A percentile compares a stretch with the other conserved stretches of the same genome.
These are phyloP conservation scores for Hyppa rectilinea DNA, from an alignment of 2,888 invertebrate species.

Conservation along the genomic window DNA sequence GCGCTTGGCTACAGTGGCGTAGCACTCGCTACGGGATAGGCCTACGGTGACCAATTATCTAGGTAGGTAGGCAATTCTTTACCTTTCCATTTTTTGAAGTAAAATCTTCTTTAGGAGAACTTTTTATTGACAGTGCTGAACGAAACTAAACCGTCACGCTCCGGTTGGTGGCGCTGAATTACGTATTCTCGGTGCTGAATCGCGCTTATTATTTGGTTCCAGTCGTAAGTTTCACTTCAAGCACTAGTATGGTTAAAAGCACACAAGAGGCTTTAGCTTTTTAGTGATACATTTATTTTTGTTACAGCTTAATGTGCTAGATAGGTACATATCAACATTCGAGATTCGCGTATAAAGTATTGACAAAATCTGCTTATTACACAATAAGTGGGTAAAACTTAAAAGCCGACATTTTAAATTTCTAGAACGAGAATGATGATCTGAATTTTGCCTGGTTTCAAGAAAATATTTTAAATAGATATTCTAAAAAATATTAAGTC, in stretches of 20 bases:
- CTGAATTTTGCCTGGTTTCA: neutral
- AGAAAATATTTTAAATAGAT: too few relatives aligned
- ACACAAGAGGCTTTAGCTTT: too few relatives aligned
- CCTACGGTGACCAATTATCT: constrained; percentile 12
- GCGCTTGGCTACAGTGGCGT: constrained; percentile 34
- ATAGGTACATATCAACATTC: neutral
- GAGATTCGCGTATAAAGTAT: neutral
- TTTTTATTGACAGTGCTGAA: too few relatives aligned
- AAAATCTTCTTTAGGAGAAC: too few relatives aligned
- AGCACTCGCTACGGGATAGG: constrained; percentile 43
- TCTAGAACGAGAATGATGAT: neutral
- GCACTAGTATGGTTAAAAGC: too few relatives aligned
- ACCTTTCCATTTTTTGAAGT: neutral
- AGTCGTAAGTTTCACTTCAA: too few relatives aligned
- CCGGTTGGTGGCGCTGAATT: too few relatives aligned
- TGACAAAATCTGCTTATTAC: neutral
- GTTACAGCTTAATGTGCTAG: neutral
- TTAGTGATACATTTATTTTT: neutral
- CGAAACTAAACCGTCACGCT: too few relatives aligned
- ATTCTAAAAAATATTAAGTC: too few relatives aligned
- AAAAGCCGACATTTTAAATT: neutral
- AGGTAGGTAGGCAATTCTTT: neutral
- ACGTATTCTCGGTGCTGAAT: too few relatives aligned
- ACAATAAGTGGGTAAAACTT: neutral
- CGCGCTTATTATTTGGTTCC: too few relatives aligned